Percentiles rank a stretch among this genome's conserved stretches.
phyloP scores from a whole-genome alignment of 2,888 invertebrate genomes.

The Sesamia inferens region DNA sequence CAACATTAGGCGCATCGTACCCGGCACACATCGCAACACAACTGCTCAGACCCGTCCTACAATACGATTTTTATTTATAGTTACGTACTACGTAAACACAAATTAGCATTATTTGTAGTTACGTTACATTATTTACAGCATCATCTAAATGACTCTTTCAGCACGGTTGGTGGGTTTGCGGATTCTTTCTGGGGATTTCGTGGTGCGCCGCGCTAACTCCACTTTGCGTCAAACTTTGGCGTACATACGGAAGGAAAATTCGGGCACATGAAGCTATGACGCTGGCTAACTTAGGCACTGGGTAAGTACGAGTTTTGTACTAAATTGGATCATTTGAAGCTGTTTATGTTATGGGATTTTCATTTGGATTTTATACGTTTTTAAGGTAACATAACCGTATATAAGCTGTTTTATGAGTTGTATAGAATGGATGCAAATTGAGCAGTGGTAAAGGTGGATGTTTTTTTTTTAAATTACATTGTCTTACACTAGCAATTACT shows the following conservation, averaged over 20 bases:
- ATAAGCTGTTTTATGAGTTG: background rate
- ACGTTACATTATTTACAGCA: too few species aligned
- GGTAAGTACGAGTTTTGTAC: constrained; percentile 64
- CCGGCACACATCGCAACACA: too few species aligned
- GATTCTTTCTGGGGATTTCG: constrained; percentile 88
- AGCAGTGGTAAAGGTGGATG: background rate
- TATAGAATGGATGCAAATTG: background rate
- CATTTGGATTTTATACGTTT: background rate
- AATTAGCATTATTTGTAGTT: too few species aligned
- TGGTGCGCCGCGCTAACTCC: constrained; percentile 91
- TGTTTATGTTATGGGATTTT: constrained; percentile 30
- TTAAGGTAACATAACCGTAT: background rate
- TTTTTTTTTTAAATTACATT: too few species aligned
- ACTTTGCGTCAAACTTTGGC: constrained; percentile 90
- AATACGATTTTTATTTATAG: too few species aligned
- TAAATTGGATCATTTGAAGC: constrained; percentile 14
- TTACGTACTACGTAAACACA: too few species aligned
- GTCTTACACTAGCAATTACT: too few species aligned
- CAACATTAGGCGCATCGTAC: too few species aligned
- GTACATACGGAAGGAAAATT: constrained; percentile 83
- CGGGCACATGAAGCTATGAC: constrained; percentile 79
- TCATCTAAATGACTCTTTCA: constrained; percentile 68
- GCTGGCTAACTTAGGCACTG: constrained; percentile 76
- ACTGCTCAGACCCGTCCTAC: too few species aligned
- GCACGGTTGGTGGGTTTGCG: constrained; percentile 93